Evolutionary conservation across 2,113 vertebrate genomes (phyloP), one percentile per base, ranked within the genome.

Genomic region (Syngnathus typhle): DNA sequence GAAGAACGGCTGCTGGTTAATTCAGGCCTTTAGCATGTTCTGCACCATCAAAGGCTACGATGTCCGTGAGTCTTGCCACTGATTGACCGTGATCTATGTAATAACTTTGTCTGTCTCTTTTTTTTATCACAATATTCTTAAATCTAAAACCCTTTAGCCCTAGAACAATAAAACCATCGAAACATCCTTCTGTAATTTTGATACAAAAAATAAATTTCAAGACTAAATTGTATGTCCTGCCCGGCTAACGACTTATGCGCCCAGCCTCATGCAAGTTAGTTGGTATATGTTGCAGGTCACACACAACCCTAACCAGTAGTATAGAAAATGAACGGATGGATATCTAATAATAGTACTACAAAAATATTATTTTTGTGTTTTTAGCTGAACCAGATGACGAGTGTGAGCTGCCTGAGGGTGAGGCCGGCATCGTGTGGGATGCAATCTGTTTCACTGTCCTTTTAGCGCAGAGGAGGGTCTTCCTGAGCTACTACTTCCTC

Each of bases 401-500:
- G 47, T 92, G 89, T 37, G 92, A 92, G 70, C 71, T 91, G 55
- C 91, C 91, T 0, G 88, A 85, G 56, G 86, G 90, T 1, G 92
- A 94, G 66, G 90, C 87, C 0, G 91, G 93, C 10, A 88, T 92
- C 1, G 82, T 93, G 7, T 91, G 92, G 93, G 93, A 92, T 12
- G 89, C 87, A 0, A 86, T 89, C 64, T 91, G 91, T 62, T 92
- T 93, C 77, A 87, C 82, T 8, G 88, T 92, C 59, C 88, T 94
- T 43, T 80, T 93, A 71, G 84, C 78, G 10, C 92, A 92, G 79
- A 71, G 85, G 18, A 84, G 88, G 23, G 82, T 90, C 60, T 94
- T 93, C 70, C 90, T 88, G 66, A 93, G 91, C 77, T 92, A 90
- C 74, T 90, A 91, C 67, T 92, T 90, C 73, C 89, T 93, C 18